Evolutionary conservation across 2,113 vertebrate genomes (phyloP).

Genomic region (Herpetotheres cachinnans): DNA sequence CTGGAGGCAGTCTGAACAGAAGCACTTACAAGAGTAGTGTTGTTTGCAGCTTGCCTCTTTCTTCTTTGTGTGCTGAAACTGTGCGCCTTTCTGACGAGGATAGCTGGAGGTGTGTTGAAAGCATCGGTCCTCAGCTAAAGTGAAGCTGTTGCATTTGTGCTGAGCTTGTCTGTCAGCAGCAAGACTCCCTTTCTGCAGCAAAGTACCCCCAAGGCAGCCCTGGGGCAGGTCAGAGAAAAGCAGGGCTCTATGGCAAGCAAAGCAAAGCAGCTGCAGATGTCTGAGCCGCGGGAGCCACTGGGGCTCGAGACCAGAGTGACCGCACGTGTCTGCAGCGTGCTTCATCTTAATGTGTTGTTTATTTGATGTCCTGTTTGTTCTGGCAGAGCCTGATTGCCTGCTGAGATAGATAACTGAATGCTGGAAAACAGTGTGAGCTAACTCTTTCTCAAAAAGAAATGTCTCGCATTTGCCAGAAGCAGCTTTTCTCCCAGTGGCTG

Average conservation of each 20-base stretch:
- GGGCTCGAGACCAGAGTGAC: not conserved
- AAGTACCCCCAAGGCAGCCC: not conserved
- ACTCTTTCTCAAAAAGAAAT: not conserved
- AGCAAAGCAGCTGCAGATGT: not conserved
- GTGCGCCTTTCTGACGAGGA: no score
- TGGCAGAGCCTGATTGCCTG: not conserved
- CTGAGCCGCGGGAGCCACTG: rapidly evolving
- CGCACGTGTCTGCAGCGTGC: not conserved
- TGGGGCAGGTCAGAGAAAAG: not conserved
- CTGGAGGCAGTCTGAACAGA: not conserved
- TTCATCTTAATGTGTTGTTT: not conserved
- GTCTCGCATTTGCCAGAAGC: not conserved
- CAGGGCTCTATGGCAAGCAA: rapidly evolving
- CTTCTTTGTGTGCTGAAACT: not conserved
- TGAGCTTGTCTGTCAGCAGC: not conserved
- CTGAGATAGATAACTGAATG: conserved; percentile 5
- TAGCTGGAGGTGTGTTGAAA: not conserved
- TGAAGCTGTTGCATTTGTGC: rapidly evolving
- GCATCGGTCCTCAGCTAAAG: not conserved
- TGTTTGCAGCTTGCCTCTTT: not conserved
- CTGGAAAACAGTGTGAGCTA: not conserved
- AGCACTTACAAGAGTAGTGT: rapidly evolving
- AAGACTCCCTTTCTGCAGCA: rapidly evolving
- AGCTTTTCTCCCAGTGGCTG: not conserved
- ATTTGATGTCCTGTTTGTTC: conserved; percentile 62